These are phyloP conservation scores for Microctenopoma stevenorrisi DNA, from an alignment of 2,797 vertebrate species.

Conservation along the genomic window DNA sequence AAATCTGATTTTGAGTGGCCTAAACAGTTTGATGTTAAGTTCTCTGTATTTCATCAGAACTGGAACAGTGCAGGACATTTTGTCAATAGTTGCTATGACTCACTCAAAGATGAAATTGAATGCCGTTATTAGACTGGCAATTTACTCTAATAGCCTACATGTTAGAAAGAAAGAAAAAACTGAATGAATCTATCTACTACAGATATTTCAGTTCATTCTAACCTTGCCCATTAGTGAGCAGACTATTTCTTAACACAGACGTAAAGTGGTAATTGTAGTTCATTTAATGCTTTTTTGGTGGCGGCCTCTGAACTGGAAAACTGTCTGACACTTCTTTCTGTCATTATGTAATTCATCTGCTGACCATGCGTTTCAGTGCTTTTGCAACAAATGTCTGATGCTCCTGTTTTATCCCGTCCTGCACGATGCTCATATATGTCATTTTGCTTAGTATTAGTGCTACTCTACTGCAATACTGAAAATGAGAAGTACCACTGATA, in stretches of 20 bases:
- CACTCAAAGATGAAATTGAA: slow-evolving; percentile 32
- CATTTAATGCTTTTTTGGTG: not conserved
- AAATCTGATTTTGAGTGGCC: slow-evolving; percentile 31
- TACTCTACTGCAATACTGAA: no score
- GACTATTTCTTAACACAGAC: not conserved
- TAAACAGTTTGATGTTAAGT: slow-evolving; percentile 29
- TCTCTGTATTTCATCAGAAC: slow-evolving; percentile 29
- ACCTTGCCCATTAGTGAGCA: not conserved
- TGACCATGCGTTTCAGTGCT: not conserved
- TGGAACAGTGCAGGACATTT: slow-evolving; percentile 31
- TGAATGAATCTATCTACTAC: slow-evolving; percentile 7
- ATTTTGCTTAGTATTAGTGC: no score
- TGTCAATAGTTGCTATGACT: slow-evolving; percentile 40
- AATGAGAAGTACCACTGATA: no score
- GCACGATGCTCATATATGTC: not conserved
- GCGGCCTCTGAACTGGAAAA: not conserved
- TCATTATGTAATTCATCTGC: not conserved
- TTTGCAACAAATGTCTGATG: slow-evolving; percentile 1
- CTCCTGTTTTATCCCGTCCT: not conserved
- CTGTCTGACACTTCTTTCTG: not conserved
- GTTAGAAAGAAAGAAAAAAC: slow-evolving; percentile 11
- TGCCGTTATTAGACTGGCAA: slow-evolving; percentile 23
- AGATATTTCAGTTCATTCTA: slow-evolving; percentile 22
- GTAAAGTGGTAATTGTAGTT: slow-evolving; percentile 4
- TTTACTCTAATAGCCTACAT: slow-evolving; percentile 23